Evolutionary conservation across 2,797 vertebrate species (phyloP), one percentile per base, ranked within the genome.

Genomic region (Xyrichtys novacula): DNA sequence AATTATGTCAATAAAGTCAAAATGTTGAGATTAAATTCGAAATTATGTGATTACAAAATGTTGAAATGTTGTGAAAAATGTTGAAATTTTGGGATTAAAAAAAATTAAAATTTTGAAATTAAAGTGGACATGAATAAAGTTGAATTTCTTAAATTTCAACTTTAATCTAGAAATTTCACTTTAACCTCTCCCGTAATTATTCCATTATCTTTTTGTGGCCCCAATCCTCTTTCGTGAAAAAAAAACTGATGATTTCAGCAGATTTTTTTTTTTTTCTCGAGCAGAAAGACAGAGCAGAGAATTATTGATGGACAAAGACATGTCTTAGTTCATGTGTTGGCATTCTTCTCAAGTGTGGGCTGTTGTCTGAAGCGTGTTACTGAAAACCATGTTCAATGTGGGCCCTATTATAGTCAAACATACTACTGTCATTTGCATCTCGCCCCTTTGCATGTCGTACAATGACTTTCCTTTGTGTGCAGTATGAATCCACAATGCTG

Each of bases 381-480:
- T 26, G 17, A 59, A 16, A 65, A 43, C 22, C 23, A 12, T n/a
- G 38, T n/a, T 74, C 46, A 58, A 58, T 75, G 61, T 49, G 29
- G 29, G 7, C 48, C 10, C 2, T 16, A 29, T 48, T 81, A 76
- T 74, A 15, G 32, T 58, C 56, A 38, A 63, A 54, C 39, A 50
- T 50, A 71, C 65, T 69, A 56, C 44, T 49, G 19, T 26, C 65
- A 67, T 79, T 65, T 65, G 61, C 67, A 75, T 64, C 64, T 48
- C 0, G 54, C 8, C 43, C 62, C 23, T 76, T 3, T 58, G 73
- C 15, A 28, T 56, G 42, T 46, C 5, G 20, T 23, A 87, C 85
- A 89, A 76, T 55, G 70, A n/a, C 40, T 44, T 50, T 29, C 39
- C 76, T 89, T 70, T 82, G 78, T 78, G 4, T 61, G 42, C 65